Conservation (phyloP, 2,113 vertebrate species). For the Actinemys pallida region DNA sequence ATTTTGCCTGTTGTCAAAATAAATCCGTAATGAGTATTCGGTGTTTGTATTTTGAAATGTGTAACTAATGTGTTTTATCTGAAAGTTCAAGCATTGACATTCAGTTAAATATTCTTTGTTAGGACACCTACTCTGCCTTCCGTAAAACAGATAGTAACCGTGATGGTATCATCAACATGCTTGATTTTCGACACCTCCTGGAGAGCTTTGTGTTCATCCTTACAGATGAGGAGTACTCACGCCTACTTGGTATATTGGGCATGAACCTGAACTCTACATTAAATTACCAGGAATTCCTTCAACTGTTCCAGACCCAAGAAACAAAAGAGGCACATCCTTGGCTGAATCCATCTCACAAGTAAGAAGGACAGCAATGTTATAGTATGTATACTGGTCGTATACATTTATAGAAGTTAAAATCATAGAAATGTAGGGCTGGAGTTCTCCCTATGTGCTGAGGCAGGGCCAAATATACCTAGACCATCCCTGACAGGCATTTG, state of each 20-base stretch:
- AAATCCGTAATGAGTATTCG: background rate
- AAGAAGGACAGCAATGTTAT: background rate
- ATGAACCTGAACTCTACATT: constrained; percentile 57
- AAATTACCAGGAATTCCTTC: constrained; percentile 76
- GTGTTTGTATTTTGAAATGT: background rate
- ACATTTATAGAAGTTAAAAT: background rate
- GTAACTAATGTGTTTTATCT: background rate
- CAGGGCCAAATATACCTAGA: background rate
- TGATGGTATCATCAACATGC: constrained; percentile 69
- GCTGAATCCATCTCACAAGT: background rate
- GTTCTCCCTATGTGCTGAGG: background rate
- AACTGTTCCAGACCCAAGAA: constrained; percentile 55
- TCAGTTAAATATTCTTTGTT: constrained; percentile 40
- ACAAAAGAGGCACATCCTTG: background rate
- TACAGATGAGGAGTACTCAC: constrained; percentile 67
- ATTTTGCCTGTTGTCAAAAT: constrained; percentile 1
- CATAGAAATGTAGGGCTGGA: background rate
- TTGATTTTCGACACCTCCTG: constrained; percentile 68
- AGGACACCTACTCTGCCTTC: constrained; percentile 81
- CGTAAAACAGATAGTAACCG: constrained; percentile 74
- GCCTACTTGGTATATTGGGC: constrained; percentile 73
- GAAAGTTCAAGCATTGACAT: background rate
- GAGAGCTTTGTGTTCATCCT: constrained; percentile 69
- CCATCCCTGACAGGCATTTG: background rate
- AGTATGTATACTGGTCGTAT: background rate